These are phyloP conservation scores for Melanostoma scalare DNA, from an alignment of 2,888 invertebrate genomes.

Conservation along the genomic window DNA sequence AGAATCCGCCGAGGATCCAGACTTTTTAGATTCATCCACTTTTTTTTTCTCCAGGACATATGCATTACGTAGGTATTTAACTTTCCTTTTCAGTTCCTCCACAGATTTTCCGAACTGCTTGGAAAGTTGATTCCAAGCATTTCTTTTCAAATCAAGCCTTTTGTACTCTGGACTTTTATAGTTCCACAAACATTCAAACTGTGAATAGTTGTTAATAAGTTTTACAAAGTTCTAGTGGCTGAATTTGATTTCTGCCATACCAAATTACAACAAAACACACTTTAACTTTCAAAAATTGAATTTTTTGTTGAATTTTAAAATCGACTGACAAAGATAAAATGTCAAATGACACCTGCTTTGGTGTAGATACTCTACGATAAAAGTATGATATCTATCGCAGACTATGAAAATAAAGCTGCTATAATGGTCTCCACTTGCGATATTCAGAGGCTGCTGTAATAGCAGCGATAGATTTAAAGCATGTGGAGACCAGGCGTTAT, in stretches of 20 bases:
- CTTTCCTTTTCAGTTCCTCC: conserved; percentile 2
- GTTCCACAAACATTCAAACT: conserved; percentile 72
- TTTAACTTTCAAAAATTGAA: not conserved
- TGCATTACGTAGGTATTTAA: conserved; percentile 7
- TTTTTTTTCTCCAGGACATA: conserved; percentile 30
- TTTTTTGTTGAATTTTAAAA: not conserved
- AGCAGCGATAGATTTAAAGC: too few relatives aligned
- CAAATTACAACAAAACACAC: not conserved
- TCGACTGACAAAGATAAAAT: too few relatives aligned
- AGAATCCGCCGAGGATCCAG: not conserved
- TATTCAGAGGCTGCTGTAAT: too few relatives aligned
- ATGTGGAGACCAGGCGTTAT: too few relatives aligned
- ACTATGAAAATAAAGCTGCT: too few relatives aligned
- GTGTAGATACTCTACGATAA: too few relatives aligned
- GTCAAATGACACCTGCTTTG: too few relatives aligned
- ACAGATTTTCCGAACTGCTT: not conserved
- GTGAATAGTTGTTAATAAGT: conserved; percentile 41
- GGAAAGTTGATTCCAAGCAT: conserved; percentile 65
- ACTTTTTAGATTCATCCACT: not conserved
- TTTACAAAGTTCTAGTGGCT: not conserved
- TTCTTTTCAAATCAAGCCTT: conserved; percentile 48
- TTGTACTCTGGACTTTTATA: conserved; percentile 60
- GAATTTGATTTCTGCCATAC: not conserved
- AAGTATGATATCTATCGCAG: too few relatives aligned
- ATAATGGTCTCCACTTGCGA: too few relatives aligned